Evolutionary conservation across 2,888 invertebrate genomes (phyloP).

Genomic region (Alentia gelatinosa): DNA sequence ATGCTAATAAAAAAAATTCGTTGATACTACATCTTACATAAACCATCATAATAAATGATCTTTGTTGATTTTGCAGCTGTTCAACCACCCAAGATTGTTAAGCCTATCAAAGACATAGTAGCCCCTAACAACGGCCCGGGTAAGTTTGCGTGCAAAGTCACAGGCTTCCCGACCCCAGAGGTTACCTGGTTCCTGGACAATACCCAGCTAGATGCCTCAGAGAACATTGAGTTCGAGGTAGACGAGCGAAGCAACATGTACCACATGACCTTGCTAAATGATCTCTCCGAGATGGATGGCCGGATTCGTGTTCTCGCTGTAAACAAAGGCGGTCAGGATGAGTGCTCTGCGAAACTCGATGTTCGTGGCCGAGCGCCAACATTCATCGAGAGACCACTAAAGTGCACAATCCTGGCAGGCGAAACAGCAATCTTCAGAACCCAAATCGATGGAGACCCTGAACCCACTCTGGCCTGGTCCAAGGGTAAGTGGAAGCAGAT

Average conservation of each 20-base stretch:
- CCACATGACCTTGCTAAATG: slow-evolving; percentile 86
- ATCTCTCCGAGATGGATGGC: slow-evolving; percentile 88
- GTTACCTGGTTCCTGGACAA: slow-evolving; percentile 87
- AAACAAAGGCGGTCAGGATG: slow-evolving; percentile 88
- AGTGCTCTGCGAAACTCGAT: slow-evolving; percentile 81
- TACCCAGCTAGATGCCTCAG: slow-evolving; percentile 74
- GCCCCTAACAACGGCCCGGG: slow-evolving; percentile 78
- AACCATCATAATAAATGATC: background rate
- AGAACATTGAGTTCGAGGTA: slow-evolving; percentile 72
- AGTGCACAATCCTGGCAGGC: slow-evolving; percentile 68
- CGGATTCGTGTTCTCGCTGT: slow-evolving; percentile 85
- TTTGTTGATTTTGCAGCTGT: slow-evolving; percentile 72
- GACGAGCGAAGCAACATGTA: slow-evolving; percentile 82
- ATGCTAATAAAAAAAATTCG: no score
- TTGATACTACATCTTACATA: no score
- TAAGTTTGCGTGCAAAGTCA: slow-evolving; percentile 89
- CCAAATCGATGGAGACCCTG: slow-evolving; percentile 77
- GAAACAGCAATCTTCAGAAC: slow-evolving; percentile 77
- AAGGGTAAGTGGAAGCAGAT: slow-evolving; percentile 80
- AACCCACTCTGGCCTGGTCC: slow-evolving; percentile 78
- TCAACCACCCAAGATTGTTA: slow-evolving; percentile 76
- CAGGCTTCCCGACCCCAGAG: slow-evolving; percentile 92
- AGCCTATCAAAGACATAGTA: slow-evolving; percentile 74
- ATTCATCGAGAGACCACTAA: slow-evolving; percentile 78
- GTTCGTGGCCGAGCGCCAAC: slow-evolving; percentile 79